Conservation (phyloP, 2,113 vertebrate genomes). For the Diglossa brunneiventris region DNA sequence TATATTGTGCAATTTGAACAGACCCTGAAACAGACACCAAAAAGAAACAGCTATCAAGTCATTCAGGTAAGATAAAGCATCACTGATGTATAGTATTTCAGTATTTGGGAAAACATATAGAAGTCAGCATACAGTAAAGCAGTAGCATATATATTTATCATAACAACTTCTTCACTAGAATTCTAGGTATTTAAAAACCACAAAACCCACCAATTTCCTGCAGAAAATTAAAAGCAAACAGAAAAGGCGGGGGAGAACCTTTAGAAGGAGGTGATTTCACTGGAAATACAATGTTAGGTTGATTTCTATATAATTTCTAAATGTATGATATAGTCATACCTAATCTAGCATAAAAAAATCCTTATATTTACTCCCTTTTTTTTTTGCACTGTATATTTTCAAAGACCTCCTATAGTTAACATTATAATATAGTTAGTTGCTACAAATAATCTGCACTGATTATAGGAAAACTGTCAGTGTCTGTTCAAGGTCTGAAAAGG, state of each 20-base stretch:
- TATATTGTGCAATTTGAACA: constrained; percentile 78
- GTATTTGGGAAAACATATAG: not conserved
- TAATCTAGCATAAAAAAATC: constrained; percentile 22
- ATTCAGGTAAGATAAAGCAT: constrained; percentile 54
- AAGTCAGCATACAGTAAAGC: not conserved
- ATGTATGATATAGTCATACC: constrained; percentile 31
- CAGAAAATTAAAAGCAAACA: not conserved
- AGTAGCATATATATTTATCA: not conserved
- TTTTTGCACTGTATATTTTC: constrained; percentile 63
- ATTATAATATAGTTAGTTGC: constrained; percentile 85
- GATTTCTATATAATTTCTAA: constrained; percentile 45
- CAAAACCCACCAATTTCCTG: not conserved
- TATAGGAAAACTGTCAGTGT: constrained; percentile 89
- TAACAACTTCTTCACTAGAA: not conserved
- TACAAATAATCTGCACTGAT: constrained; percentile 85
- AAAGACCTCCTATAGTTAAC: constrained; percentile 78
- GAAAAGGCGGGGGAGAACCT: not conserved
- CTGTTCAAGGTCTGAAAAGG: constrained; percentile 88
- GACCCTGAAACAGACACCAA: constrained; percentile 75
- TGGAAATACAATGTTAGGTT: constrained; percentile 17
- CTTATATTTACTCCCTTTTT: constrained; percentile 33
- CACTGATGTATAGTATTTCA: not conserved
- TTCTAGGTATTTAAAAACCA: not conserved
- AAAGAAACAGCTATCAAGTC: constrained; percentile 66
- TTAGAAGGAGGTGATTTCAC: not conserved